phyloP scores from a whole-genome alignment of 2,797 vertebrate genomes.

The Karalla daura region DNA sequence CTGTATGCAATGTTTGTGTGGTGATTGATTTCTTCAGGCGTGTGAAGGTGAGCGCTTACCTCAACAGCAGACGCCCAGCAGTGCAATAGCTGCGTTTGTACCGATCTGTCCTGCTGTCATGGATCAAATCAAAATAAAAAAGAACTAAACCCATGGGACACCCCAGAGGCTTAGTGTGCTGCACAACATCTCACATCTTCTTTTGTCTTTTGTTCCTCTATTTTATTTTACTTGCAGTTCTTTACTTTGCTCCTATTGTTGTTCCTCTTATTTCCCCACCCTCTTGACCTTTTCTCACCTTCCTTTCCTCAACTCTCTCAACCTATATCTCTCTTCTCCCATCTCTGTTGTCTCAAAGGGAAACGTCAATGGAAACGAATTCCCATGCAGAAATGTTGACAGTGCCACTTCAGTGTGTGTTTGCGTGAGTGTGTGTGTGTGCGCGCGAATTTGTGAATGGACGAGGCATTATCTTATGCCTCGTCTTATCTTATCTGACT shows the following conservation, averaged over 20 bases:
- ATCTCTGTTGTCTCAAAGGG: constrained; percentile 19
- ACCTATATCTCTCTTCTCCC: constrained; percentile 19
- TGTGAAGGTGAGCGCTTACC: constrained; percentile 35
- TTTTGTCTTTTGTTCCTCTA: constrained; percentile 31
- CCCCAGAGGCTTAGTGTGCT: constrained; percentile 16
- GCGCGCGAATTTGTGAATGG: too few species aligned
- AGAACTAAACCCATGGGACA: constrained; percentile 40
- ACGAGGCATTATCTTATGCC: too few species aligned
- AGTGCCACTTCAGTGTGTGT: too few species aligned
- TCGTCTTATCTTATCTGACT: too few species aligned
- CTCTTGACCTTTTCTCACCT: constrained; percentile 45
- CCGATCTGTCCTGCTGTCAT: constrained; percentile 46
- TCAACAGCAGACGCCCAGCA: constrained; percentile 28
- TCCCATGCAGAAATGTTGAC: too few species aligned
- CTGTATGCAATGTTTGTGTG: constrained; percentile 5
- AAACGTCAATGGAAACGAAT: constrained; percentile 1
- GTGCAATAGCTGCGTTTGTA: constrained; percentile 32
- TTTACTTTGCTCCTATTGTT: constrained; percentile 28
- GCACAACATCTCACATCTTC: constrained; percentile 43
- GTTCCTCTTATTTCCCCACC: constrained; percentile 46
- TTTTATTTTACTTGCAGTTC: constrained; percentile 25
- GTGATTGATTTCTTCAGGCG: constrained; percentile 36
- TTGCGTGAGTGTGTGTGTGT: too few species aligned
- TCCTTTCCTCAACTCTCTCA: constrained; percentile 20
- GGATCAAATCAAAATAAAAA: constrained; percentile 52